Evolutionary conservation across 2,113 vertebrate species (phyloP).

Genomic region (Boleophthalmus pectinirostris): DNA sequence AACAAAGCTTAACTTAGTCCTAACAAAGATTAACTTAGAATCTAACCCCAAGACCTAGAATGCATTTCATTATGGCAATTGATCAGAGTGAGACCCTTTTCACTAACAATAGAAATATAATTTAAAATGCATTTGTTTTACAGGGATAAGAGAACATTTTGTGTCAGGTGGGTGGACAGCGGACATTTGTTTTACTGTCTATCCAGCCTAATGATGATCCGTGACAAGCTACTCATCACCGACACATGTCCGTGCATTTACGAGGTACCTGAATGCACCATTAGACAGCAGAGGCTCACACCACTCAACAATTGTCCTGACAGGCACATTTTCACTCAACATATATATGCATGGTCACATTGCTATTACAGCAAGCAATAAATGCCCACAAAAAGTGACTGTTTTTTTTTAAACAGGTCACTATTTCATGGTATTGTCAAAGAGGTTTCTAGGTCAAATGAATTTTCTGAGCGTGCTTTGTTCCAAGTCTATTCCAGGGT

Average conservation of each 20-base stretch:
- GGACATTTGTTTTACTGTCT: background rate
- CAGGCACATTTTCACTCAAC: background rate
- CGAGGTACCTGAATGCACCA: background rate
- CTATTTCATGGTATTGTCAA: background rate
- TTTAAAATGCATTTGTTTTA: constrained; percentile 3
- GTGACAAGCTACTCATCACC: background rate
- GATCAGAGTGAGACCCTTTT: background rate
- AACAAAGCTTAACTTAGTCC: too few relatives aligned
- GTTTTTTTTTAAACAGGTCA: background rate
- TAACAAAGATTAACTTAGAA: too few relatives aligned
- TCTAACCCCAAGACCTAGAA: too few relatives aligned
- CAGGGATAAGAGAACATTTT: background rate
- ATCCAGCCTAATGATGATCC: constrained; percentile 15
- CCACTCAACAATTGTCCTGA: background rate
- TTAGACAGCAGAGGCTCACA: background rate
- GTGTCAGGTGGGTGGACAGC: background rate
- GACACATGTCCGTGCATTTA: background rate
- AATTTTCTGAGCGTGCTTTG: background rate
- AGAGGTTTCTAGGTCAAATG: background rate
- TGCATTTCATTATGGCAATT: too few relatives aligned
- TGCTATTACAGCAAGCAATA: too few relatives aligned
- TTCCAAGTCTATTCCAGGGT: background rate
- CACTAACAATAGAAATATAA: background rate
- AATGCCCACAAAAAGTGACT: background rate
- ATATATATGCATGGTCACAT: background rate